Evolutionary conservation across 1,140 invertebrate species (phyloP), one percentile per base, ranked within the genome.

Genomic region (Tyrophagus putrescentiae): DNA sequence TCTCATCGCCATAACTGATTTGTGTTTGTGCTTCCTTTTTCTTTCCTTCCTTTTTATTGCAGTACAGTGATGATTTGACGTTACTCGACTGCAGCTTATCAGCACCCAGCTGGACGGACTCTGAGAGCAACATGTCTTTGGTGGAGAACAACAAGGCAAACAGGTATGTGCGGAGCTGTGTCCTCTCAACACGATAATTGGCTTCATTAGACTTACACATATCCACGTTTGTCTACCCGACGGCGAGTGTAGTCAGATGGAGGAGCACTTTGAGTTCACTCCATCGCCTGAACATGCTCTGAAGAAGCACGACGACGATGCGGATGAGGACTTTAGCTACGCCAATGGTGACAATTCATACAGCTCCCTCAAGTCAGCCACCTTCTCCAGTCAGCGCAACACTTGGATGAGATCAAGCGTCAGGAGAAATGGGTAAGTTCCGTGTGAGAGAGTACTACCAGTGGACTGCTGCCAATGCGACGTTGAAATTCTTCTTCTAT

Each of bases 371-470:
- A 11, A 11, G n/a, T n/a, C 21, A 21, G 31, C 21, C 18, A 50
- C 31, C 48, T 9, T 50, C 31, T 50, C 16, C 25, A 6, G n/a
- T n/a, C 41, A 58, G 31, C 61, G 69, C 21, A 70, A 85, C 68
- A 82, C 83, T 36, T 86, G 84, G 84, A 75, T 82, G 29, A 74
- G 83, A 66, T 84, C 81, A 27, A 86, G 84, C 66, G 70, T 86
- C 29, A 75, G 83, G 65, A 76, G 82, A 70, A 81, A 82, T 45
- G 62, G 56, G 62, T 63, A 60, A 67, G 57, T 57, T 64, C 29
- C 41, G 21, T 18, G 27, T 1, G 28, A 11, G 3, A 18, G 18
- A 45, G 18, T 62, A 21, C n/a, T 18, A 9, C n/a, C 6, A 23
- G 57, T 39, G 42, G 1, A 16, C n/a, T 59, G 23, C 18, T 61